Evolutionary conservation across 2,797 vertebrate species (phyloP), one percentile per base, ranked within the genome.

Genomic region (Anomalospiza imberbis): DNA sequence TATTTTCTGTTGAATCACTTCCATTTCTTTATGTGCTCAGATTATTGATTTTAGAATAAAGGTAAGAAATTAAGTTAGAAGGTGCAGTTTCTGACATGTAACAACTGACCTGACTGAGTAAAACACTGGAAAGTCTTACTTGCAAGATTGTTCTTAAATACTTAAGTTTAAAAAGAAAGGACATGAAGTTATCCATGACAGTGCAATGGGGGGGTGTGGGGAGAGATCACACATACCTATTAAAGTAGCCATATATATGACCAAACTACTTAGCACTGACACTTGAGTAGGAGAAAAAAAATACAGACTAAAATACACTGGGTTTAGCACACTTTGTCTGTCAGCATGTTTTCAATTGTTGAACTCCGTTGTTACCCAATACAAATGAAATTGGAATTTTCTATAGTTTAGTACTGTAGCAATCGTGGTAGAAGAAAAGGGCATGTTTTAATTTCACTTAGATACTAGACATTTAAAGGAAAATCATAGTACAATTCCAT

Each of bases 361-460:
- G 38, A 70, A 71, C 22, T 88, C 24, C 2, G 0, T 57, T 76
- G 53, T 86, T 91, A 45, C 17, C 34, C 29, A 70, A 0, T 31
- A 32, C 32, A 26, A 83, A 80, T 66, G 40, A 66, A 48, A 76
- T 54, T 61, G 25, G 14, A 79, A 26, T 83, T 61, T 55, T 79
- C 21, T 70, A 1, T 68, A 61, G 57, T 75, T 81, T 40, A 74
- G 36, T 61, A 67, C 29, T 58, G 38, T 38, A 74, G 20, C 13
- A 72, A 6, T 65, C 8, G 14, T 6, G 10, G 28, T 61, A 48
- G 32, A 63, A 70, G 40, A 60, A 71, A 72, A 85, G 5, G 20
- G 11, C n/a, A 13, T 50, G 13, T 34, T 85, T 87, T 85, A n/a
- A 65, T 94, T 93, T 78, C 74, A 31, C 42, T 65, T 72, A 48